Evolutionary conservation across 2,797 vertebrate genomes (phyloP), one percentile per base, ranked within the genome.

Genomic region (Sebastiscus albofasciatus): DNA sequence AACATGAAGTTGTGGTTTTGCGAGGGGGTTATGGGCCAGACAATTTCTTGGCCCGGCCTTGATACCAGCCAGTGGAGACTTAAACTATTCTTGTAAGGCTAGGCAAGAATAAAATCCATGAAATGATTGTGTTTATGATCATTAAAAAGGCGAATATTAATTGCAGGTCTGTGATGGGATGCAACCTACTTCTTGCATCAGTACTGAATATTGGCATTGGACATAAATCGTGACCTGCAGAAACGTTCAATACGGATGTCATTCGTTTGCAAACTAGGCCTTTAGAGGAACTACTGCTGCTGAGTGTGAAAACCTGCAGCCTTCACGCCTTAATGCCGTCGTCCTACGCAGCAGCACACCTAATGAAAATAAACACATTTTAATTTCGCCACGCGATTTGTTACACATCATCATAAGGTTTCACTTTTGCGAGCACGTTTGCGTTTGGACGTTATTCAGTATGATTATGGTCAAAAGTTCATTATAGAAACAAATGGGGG

Each of bases 401-500:
- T 73, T 73, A 72, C 82, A 9, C 49, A 83, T 69, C 5, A 72
- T 62, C 72, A 26, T 8, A 7, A 34, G 46, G 68, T 61, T 69
- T 67, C 52, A 46, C 26, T 61, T 69, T 34, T 12, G 34, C 34
- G 18, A 67, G 26, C 73, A 29, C n/a, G 36, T 54, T 64, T 67
- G 52, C 34, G 46, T 46, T 46, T 20, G 73, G 66, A 56, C 1
- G 26, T 33, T n/a, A 69, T 69, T 71, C 60, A 10, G 2, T 59
- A n/a, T 49, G 69, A 82, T 87, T 75, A 84, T 64, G 62, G 82
- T 82, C 81, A 80, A 36, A 90, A 83, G 86, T 77, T 77, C 54
- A 86, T 89, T 76, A 72, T 20, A 65, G 55, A 74, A 83, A 83
- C 79, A 82, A 87, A 90, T 52, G 87, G 79, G 68, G 68, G 79